Base-by-base conservation (phyloP, 2,113 vertebrate genomes). In the Mellivora capensis region DNA sequence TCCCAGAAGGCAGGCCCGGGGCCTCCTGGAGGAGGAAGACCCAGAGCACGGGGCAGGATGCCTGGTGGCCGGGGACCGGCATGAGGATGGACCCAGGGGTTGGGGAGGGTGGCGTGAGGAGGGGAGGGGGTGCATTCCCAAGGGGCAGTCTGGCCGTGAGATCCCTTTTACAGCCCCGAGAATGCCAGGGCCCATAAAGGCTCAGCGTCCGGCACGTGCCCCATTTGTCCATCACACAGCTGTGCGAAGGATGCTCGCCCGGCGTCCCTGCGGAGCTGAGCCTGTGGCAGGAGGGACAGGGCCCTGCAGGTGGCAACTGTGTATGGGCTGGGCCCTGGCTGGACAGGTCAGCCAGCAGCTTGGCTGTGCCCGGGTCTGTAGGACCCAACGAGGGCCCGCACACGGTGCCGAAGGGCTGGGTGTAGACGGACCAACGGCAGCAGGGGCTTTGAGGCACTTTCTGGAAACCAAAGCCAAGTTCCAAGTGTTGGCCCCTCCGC, bases 371-470 rank as follows among this genome's bases (percentile, higher is more conserved):
- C 29, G 1, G 5, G 39, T 20, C 11, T 44, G 14, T 4, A 14
- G 64, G 64, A 10, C 15, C 3, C 0, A 23, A 2, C 3, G 37
- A n/a, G 47, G 39, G 64, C 13, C 64, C 3, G 27, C 4, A 14
- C 7, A 17, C 0, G 0, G 44, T 13, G 23, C 21, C 0, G 2
- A 69, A 34, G 69, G 15, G 25, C 52, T 17, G 42, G 44, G 64
- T 7, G 12, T 54, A 4, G 23, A 11, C 0, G 14, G 10, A 31
- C 44, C 44, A 23, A 49, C 0, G 34, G 76, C 18, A 29, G 52
- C 7, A 20, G 27, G 42, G 42, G 44, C n/a, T 90, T 86, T 31
- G 31, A 29, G 29, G n/a, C 21, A 2, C 13, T 71, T 62, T 29
- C 0, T 27, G 49, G 80, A 85, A 39, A 10, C 44, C 15, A 21